Evolutionary conservation across 2,888 invertebrate genomes (phyloP), one percentile per base, ranked within the genome.

Genomic region (Brachynemurus nebulosus): DNA sequence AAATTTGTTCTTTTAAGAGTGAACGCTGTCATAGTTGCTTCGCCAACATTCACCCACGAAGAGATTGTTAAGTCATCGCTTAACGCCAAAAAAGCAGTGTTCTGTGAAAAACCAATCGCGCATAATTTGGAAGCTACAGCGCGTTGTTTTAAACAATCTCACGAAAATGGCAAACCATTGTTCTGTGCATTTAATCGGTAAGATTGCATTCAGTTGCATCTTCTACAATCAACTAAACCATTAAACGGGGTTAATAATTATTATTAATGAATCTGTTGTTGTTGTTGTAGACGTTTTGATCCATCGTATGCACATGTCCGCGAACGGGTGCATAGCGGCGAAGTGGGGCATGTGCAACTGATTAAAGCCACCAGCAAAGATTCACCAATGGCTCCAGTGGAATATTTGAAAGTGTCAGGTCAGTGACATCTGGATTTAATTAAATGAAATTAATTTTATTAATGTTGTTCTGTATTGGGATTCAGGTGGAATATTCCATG

Each of bases 51-150:
- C 57, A 69, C 74, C 1, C 78, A 78, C 54, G 72, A 74, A 52
- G 62, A 59, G 4, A 70, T 76, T 14, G 70, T 76, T 0, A 65
- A 64, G 1, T 66, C 64, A 46, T 67, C 74, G 1, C 59, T 78
- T 30, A 61, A 66, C 7, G 63, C 67, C 44, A 68, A 70, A 48
- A 80, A 80, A 55, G 71, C 74, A 14, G 76, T 81, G 0, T 79
- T 78, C 57, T 78, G 78, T 52, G 80, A 81, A 58, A 81, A 81
- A 54, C 81, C 80, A 0, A 70, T 80, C 6, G 74, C 78, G 1
- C 70, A 74, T 52, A 65, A 67, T 47, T 62, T 67, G 3, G 63
- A 67, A 21, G 67, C 70, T 8, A 71, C 74, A 0, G 63, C 62
- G 48, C 68, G 65, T 45, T 76, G 78, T 53, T 79, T 75, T 55